Conservation (phyloP, 2,797 vertebrate genomes). For the Enoplosus armatus region DNA sequence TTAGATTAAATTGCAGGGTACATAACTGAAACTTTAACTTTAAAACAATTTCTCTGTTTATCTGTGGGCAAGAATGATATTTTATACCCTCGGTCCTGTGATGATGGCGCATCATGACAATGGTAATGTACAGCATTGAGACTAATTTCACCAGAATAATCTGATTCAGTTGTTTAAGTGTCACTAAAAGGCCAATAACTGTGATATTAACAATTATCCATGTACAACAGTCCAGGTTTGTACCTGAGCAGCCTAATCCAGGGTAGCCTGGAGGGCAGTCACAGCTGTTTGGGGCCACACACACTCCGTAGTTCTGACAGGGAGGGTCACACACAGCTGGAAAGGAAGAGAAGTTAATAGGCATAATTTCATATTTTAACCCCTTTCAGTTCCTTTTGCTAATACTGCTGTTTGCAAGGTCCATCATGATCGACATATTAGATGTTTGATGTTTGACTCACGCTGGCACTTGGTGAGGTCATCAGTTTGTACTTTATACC, state of each 20-base stretch:
- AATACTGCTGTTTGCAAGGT: background rate
- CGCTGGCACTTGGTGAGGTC: slow-evolving; percentile 84
- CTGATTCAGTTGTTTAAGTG: background rate
- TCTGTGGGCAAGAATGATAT: background rate
- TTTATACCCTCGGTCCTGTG: background rate
- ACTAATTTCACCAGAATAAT: background rate
- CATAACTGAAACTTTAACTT: no score
- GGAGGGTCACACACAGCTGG: slow-evolving; percentile 85
- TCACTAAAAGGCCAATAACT: background rate
- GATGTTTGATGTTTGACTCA: slow-evolving; percentile 74
- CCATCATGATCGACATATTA: background rate
- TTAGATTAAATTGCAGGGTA: no score
- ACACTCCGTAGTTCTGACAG: slow-evolving; percentile 87
- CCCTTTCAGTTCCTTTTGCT: background rate
- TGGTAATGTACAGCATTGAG: background rate
- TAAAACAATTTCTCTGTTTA: no score
- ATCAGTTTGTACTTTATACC: slow-evolving; percentile 80
- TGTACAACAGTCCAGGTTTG: background rate
- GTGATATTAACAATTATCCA: no score
- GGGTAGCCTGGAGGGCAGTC: slow-evolving; percentile 88
- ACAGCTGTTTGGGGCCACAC: slow-evolving; percentile 87
- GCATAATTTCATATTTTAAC: background rate
- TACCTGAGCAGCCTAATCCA: slow-evolving; percentile 87
- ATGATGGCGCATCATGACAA: no score
- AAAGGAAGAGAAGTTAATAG: background rate